Percentiles rank a stretch among this genome's conserved stretches.
Conservation (phyloP, 2,113 vertebrate genomes). For the Gyps fulvus region DNA sequence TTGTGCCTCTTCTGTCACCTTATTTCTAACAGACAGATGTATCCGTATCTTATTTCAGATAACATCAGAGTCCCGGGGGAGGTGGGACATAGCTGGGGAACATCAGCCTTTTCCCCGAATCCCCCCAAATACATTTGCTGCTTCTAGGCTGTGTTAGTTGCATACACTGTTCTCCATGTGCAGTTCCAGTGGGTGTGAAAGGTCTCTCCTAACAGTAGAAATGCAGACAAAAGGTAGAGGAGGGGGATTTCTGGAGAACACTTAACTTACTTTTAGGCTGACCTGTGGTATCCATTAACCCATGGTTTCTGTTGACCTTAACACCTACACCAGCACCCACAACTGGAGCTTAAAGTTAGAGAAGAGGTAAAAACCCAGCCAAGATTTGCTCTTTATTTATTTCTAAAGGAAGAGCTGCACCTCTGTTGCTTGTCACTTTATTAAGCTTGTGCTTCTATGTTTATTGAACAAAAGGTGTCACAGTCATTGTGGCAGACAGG, state of each 20-base stretch:
- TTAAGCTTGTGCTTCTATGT: no score
- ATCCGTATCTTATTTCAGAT: rapidly evolving
- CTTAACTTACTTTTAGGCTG: no score
- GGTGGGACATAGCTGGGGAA: not conserved
- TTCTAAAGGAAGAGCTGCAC: not conserved
- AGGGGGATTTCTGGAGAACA: not conserved
- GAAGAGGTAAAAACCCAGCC: not conserved
- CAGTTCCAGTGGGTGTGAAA: rapidly evolving
- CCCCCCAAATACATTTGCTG: not conserved
- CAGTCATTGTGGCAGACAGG: rapidly evolving
- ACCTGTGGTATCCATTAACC: rapidly evolving
- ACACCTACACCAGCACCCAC: not conserved
- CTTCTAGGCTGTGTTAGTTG: rapidly evolving
- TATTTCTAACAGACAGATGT: rapidly evolving
- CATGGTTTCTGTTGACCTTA: not conserved
- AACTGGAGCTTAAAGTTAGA: not conserved
- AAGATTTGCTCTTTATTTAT: not conserved
- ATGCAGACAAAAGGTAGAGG: not conserved
- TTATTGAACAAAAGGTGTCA: rapidly evolving
- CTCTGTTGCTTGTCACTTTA: rapidly evolving
- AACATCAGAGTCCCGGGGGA: no score
- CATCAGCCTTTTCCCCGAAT: no score
- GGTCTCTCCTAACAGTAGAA: not conserved
- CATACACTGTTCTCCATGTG: rapidly evolving
- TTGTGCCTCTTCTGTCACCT: rapidly evolving